phyloP scores from a whole-genome alignment of 2,888 invertebrate species.

The Cyclophora albipunctata region DNA sequence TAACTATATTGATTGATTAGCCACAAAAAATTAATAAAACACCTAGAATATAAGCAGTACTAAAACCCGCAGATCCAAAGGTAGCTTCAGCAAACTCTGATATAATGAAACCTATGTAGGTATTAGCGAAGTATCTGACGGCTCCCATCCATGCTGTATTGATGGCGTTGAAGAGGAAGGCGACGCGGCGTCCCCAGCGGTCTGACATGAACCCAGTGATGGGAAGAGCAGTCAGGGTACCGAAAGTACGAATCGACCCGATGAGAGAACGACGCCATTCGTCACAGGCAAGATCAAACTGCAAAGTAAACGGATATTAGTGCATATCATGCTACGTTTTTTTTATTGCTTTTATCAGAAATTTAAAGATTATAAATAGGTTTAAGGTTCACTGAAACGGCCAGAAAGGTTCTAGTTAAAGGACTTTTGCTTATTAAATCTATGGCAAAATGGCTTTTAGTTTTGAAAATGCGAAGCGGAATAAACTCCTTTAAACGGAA shows the following conservation, averaged over 20 bases:
- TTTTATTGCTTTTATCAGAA: too few relatives aligned
- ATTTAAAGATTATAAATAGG: too few relatives aligned
- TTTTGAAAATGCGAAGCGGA: too few relatives aligned
- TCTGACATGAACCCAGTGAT: slow-evolving; percentile 82
- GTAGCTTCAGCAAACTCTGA: slow-evolving; percentile 82
- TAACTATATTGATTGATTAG: too few relatives aligned
- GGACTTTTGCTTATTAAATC: too few relatives aligned
- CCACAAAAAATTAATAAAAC: too few relatives aligned
- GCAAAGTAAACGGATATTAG: slow-evolving; percentile 14
- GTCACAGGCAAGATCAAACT: slow-evolving; percentile 79
- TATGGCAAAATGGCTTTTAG: too few relatives aligned
- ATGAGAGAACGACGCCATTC: slow-evolving; percentile 83
- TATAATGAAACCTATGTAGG: slow-evolving; percentile 78
- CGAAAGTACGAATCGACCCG: slow-evolving; percentile 81
- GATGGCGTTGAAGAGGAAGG: slow-evolving; percentile 74
- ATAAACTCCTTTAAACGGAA: too few relatives aligned
- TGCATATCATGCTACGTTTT: too few relatives aligned
- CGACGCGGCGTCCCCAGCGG: slow-evolving; percentile 79
- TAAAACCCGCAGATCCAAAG: slow-evolving; percentile 80
- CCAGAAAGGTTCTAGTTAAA: too few relatives aligned
- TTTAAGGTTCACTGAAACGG: too few relatives aligned
- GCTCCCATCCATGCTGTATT: slow-evolving; percentile 79
- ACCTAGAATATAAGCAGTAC: slow-evolving; percentile 81
- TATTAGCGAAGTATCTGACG: slow-evolving; percentile 73
- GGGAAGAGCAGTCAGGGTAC: slow-evolving; percentile 80